Conservation (phyloP, 2,113 vertebrate genomes). For the Boulengeromyrus knoepffleri region DNA sequence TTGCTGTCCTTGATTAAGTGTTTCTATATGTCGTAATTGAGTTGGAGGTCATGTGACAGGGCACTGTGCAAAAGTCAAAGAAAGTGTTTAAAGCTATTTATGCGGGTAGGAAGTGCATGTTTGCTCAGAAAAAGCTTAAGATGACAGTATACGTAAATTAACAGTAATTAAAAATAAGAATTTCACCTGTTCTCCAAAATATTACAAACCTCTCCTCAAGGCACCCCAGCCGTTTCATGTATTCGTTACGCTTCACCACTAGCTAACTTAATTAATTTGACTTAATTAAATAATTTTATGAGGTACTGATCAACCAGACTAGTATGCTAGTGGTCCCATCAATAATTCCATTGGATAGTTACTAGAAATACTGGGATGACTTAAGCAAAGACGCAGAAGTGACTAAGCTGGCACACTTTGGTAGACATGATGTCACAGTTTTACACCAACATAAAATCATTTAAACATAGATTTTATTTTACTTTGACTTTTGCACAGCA, state of each 20-base stretch:
- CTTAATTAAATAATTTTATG: neutral
- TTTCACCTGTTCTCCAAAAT: neutral
- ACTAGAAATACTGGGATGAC: neutral
- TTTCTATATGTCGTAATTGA: conserved; percentile 53
- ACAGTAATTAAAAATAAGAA: neutral
- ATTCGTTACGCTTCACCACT: neutral
- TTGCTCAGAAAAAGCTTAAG: neutral
- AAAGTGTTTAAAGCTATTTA: neutral
- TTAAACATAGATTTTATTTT: neutral
- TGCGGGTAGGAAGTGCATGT: neutral
- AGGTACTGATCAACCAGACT: neutral
- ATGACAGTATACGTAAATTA: neutral
- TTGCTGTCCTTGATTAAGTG: conserved; percentile 65
- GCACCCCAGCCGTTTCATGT: neutral
- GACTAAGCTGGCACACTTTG: neutral
- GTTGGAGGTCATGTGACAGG: neutral
- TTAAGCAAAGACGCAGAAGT: neutral
- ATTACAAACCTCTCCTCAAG: neutral
- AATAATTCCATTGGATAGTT: neutral
- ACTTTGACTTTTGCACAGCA: neutral
- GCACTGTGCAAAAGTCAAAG: neutral
- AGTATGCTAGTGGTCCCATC: neutral
- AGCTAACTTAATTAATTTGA: neutral
- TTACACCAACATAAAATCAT: neutral
- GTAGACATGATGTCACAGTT: neutral